phyloP scores from a whole-genome alignment of 2,113 vertebrate genomes.

The Crypturellus undulatus region DNA sequence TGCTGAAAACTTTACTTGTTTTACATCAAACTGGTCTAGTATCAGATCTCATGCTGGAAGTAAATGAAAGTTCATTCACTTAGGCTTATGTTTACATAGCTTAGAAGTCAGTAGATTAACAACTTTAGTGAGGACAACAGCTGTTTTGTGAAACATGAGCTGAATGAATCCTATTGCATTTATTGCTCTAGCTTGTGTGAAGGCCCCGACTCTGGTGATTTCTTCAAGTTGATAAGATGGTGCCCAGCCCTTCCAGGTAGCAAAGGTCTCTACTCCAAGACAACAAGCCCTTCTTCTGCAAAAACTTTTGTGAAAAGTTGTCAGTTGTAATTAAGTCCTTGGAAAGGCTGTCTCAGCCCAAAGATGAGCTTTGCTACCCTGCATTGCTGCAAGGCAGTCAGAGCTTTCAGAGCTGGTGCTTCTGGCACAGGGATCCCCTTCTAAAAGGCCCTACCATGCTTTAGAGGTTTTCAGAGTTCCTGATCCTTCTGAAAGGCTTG shows the following conservation, averaged over 20 bases:
- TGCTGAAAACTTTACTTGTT: neutral
- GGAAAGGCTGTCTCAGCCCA: neutral
- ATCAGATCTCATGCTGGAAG: neutral
- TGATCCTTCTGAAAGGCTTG: accelerated
- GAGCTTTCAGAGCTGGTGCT: too few species aligned
- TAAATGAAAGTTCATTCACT: neutral
- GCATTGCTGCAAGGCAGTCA: too few species aligned
- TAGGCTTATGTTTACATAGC: neutral
- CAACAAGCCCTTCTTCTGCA: neutral
- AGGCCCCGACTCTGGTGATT: neutral
- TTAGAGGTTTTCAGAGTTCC: neutral
- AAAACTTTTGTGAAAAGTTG: neutral
- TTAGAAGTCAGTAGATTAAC: neutral
- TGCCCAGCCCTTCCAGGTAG: neutral
- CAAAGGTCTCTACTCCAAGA: neutral
- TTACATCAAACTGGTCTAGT: neutral
- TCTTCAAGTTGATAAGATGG: too few species aligned
- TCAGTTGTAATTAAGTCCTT: neutral
- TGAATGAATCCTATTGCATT: neutral
- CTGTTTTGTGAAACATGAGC: neutral
- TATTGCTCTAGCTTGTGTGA: neutral
- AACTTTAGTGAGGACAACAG: neutral
- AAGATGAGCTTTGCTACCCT: accelerated
- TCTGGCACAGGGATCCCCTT: neutral
- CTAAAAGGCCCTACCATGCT: accelerated